Evolutionary conservation across 2,797 vertebrate species (phyloP), one percentile per base, ranked within the genome.

Genomic region (Catostomus latipinnis): DNA sequence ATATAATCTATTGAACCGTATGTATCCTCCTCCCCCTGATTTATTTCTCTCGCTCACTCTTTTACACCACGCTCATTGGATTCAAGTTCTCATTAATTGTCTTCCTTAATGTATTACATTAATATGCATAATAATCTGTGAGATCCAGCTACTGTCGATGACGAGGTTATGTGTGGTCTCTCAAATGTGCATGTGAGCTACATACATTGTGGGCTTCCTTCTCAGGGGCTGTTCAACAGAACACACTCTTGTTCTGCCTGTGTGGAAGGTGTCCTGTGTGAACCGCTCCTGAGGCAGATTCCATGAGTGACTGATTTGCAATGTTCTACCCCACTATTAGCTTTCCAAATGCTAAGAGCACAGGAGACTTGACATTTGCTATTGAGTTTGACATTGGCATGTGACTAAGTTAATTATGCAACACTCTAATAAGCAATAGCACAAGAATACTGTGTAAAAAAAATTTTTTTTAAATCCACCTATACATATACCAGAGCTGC

Each of bases 1-100:
- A 52, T 76, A 74, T 79, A 74, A 66, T 82, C 80, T 67, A 57
- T 49, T 84, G 71, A 81, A 61, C 83, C 71, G 54, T 78, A 71
- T 80, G 34, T 68, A 76, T 53, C 43, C 58, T 49, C 9, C 7
- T 4, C 18, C 14, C 62, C 14, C 14, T 10, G 9, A 34, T 71
- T 22, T 49, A 46, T 70, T 0, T 22, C 5, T 12, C 69, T 74
- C 53, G 16, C 16, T 13, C 60, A 34, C n/a, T 61, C 71, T 53
- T 70, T 61, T 18, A 62, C 48, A 70, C 49, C 57, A 62, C 57
- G 52, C 12, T 49, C 71, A 49, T 48, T 68, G 34, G 58, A 8
- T 73, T 78, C 3, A 69, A 69, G 68, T 68, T 69, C 48, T 68
- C 56, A 54, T 54, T 74, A 74, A 71, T 18, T 48, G 11, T 14